phyloP scores from a whole-genome alignment of 2,888 invertebrate species.

The Temnothorax rugatulus region DNA sequence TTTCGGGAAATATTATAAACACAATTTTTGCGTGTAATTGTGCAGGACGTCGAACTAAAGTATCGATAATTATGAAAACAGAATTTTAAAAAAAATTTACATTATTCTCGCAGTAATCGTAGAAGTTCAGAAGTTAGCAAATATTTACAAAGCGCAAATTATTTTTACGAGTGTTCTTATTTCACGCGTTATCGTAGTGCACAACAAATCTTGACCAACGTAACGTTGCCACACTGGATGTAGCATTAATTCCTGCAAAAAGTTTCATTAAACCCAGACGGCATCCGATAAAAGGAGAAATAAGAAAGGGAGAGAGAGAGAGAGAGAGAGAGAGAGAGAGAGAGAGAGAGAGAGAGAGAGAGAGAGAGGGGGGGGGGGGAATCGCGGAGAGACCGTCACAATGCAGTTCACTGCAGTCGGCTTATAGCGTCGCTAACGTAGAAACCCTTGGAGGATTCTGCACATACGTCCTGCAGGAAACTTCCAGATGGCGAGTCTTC shows the following conservation, averaged over 20 bases:
- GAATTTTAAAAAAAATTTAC: neutral
- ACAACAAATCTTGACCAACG: slow-evolving; percentile 23
- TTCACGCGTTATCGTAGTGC: slow-evolving; percentile 15
- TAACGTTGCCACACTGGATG: slow-evolving; percentile 28
- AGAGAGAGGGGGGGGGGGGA: neutral
- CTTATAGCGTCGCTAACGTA: slow-evolving; percentile 30
- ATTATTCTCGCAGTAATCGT: too few species aligned
- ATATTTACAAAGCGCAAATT: slow-evolving; percentile 5
- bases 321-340: neutral
- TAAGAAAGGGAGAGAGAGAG: neutral
- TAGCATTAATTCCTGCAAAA: slow-evolving; percentile 45
- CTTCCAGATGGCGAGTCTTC: slow-evolving; percentile 65
- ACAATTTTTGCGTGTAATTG: too few species aligned
- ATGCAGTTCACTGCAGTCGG: slow-evolving; percentile 17
- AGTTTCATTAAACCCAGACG: slow-evolving; percentile 47
- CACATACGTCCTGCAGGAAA: slow-evolving; percentile 59
- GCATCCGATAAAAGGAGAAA: slow-evolving; percentile 25
- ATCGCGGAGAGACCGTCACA: slow-evolving; percentile 4
- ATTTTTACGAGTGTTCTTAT: neutral
- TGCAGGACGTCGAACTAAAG: too few species aligned
- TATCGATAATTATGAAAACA: neutral
- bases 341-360: neutral
- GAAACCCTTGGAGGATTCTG: slow-evolving; percentile 12
- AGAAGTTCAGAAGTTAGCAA: neutral
- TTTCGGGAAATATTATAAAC: too few species aligned